Evolutionary conservation across 2,113 vertebrate species (phyloP).

Genomic region (Engystomops pustulosus): DNA sequence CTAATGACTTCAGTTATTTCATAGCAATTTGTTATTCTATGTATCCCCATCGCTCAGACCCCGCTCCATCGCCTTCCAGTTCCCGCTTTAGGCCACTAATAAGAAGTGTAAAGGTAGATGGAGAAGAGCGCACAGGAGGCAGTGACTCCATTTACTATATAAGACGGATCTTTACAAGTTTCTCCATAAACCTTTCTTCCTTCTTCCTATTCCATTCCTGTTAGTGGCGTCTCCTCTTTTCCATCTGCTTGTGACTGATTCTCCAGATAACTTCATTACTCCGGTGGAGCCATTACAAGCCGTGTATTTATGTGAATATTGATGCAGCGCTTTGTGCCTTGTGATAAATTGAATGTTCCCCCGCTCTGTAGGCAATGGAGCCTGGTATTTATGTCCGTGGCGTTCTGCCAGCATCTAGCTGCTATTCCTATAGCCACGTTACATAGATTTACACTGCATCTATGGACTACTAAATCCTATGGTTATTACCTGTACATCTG

Average conservation of each 20-base stretch:
- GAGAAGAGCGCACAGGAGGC: neutral
- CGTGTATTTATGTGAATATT: slow-evolving; percentile 41
- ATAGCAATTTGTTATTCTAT: too few relatives aligned
- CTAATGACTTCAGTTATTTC: neutral
- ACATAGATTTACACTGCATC: neutral
- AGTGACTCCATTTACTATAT: neutral
- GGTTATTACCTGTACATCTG: neutral
- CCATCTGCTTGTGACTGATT: slow-evolving; percentile 6
- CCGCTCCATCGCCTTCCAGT: slow-evolving; percentile 25
- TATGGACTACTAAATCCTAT: neutral
- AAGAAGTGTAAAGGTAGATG: neutral
- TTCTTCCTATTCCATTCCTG: neutral
- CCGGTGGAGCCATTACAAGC: slow-evolving; percentile 5
- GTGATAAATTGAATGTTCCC: neutral
- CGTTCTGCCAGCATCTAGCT: neutral
- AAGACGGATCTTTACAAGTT: slow-evolving; percentile 49
- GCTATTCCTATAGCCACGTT: neutral
- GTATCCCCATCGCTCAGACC: too few relatives aligned
- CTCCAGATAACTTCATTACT: slow-evolving; percentile 26
- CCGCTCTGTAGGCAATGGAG: neutral
- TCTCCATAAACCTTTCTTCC: slow-evolving; percentile 33
- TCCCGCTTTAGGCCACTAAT: slow-evolving; percentile 22
- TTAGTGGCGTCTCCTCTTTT: slow-evolving; percentile 18
- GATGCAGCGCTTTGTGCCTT: slow-evolving; percentile 31
- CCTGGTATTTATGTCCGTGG: slow-evolving; percentile 26